Evolutionary conservation across 2,797 vertebrate genomes (phyloP).

Genomic region (Dendrocincla tyrannina): DNA sequence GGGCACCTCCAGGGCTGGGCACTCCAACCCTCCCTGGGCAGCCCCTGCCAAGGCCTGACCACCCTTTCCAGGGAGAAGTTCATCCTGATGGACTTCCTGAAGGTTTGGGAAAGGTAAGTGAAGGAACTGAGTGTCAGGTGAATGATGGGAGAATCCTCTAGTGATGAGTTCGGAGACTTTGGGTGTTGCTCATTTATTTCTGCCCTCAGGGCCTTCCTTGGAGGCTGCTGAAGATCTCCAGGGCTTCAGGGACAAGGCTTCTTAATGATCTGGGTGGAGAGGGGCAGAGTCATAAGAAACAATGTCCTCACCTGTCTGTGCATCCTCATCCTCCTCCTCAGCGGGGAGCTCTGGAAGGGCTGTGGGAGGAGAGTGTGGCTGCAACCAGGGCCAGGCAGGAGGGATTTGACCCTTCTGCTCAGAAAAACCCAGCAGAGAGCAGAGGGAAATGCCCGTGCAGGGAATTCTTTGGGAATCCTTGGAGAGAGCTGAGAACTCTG

Average conservation of each 20-base stretch:
- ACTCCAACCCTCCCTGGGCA: neutral
- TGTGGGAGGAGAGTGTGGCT: rapidly evolving
- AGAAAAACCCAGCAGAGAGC: neutral
- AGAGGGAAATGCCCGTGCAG: neutral
- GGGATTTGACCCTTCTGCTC: neutral
- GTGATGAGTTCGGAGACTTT: neutral
- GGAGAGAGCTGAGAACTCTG: neutral
- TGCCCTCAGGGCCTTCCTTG: neutral
- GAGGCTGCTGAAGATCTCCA: neutral
- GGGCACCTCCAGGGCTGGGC: neutral
- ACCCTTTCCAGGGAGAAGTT: neutral
- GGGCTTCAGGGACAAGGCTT: neutral
- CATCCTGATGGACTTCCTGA: neutral
- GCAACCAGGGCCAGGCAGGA: neutral
- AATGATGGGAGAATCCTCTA: neutral
- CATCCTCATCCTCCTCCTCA: neutral
- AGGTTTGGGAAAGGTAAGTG: rapidly evolving
- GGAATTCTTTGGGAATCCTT: neutral
- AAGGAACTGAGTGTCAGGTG: neutral
- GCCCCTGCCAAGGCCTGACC: neutral
- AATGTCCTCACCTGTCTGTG: rapidly evolving
- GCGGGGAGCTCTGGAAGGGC: neutral
- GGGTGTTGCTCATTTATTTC: neutral
- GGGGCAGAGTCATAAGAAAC: neutral
- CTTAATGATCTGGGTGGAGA: neutral